Base-by-base conservation (phyloP, 2,888 invertebrate species). In the Hemistola chrysoprasaria region DNA sequence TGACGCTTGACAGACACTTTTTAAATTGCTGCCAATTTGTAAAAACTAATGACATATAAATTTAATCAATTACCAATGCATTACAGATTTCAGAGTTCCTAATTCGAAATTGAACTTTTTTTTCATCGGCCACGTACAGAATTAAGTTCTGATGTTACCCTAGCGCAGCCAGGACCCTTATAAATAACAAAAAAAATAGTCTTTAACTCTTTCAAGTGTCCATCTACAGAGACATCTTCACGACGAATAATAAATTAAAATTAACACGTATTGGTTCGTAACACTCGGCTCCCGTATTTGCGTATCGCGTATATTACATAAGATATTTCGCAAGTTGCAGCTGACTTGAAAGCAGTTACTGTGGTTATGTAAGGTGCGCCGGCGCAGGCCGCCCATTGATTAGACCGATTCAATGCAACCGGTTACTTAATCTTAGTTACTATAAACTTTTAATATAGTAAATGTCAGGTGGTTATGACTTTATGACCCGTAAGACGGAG, bases 261-360 rank as follows among this genome's bases (percentile, higher is more conserved):
- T 55, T 58, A 44, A 40, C 36, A 52, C 54, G 31, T 33, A 36
- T 33, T 25, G 33, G 42, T 45, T 37, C 41, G 49, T 64, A 68
- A 68, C 38, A 51, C 62, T 62, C 33, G 33, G 33, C 38, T 43
- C 67, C 60, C 59, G 65, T 77, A 79, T 79, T 77, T 73, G 71
- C 73, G 73, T 78, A 76, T 75, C 67, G 72, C 62, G 62, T 68
- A 66, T 62, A 67, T 78, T 84, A 78, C 83, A 81, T 81, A 84
- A 84, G 72, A 69, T 53, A 70, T 85, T 85, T 85, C 82, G 78
- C 81, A 86, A 85, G 68, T 64, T 70, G 78, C 74, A 71, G 68
- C 60, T 65, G 67, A 65, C 30, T 34, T 76, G 85, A 87, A 87
- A 86, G 85, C 72, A 62, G 62, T 87, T 83, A 28, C 29, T 16